phyloP scores from a whole-genome alignment of 2,113 vertebrate genomes.

The Poeciliopsis occidentalis region DNA sequence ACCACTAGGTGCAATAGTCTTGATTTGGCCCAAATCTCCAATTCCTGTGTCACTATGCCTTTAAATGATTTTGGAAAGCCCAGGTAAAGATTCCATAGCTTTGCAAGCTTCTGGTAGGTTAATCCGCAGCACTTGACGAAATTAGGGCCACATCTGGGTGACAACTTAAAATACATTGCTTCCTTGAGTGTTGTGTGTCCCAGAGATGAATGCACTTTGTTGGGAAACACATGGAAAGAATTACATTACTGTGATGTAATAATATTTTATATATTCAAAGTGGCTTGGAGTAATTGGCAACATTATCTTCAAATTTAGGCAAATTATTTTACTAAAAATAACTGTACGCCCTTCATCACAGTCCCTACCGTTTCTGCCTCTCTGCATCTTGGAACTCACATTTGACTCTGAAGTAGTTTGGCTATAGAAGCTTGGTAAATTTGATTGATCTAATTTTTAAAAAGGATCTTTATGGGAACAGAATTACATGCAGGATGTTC shows the following conservation, averaged over 20 bases:
- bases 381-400: neutral
- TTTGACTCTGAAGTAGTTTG: neutral
- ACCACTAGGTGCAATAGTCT: no score
- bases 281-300: neutral
- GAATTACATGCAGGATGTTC: slow-evolving; percentile 23
- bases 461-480: slow-evolving; percentile 18
- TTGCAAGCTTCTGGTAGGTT: no score
- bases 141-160: neutral
- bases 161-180: neutral
- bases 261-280: neutral
- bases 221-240: neutral
- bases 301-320: neutral
- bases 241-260: neutral
- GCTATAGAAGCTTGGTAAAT: slow-evolving; percentile 25
- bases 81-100: no score
- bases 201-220: no score
- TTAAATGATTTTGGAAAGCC: no score
- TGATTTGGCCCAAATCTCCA: neutral
- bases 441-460: slow-evolving; percentile 22
- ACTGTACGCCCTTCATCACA: neutral
- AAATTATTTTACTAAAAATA: neutral
- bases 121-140: neutral
- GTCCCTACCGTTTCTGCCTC: neutral
- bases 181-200: neutral
- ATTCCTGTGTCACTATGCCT: no score